Base-by-base conservation (phyloP, 2,888 invertebrate genomes). In the Monochamus alternatus region DNA sequence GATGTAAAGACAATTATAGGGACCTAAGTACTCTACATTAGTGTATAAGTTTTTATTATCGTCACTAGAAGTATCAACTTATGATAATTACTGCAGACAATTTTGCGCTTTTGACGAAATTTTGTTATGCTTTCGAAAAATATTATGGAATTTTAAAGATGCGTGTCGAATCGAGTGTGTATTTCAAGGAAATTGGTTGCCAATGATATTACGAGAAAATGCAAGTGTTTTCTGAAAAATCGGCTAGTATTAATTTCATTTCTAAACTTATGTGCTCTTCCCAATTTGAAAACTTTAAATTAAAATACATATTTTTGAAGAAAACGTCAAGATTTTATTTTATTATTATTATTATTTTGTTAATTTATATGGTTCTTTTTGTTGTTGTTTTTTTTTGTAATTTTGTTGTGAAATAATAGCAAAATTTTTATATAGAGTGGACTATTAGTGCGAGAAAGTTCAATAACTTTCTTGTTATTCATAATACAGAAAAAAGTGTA, bases 1-100 rank as follows among this genome's bases (percentile, higher is more conserved):
- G 86, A 86, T 85, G 85, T 85, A 81, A 85, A 82, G 84, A 85
- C 83, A 85, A 84, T 83, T 84, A 83, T 84, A 84, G 86, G 86
- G 86, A 86, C 86, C 86, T 86, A 85, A 80, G 77, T 76, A 79
- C 75, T 71, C 71, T 71, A 71, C 71, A 63, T 63, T 71, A 71
- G 71, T 52, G 52, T 71, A 60, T 71, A 71, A 71, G 71, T 71
- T 71, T 70, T 70, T 71, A 71, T 71, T 71, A 71, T 71, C 68
- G 59, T 55, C 60, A 66, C 38, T 71, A 71, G 62, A 71, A 51
- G 47, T 71, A 63, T 71, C 38, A 43, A 71, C 5, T 69, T 60
- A 47, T 31, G 8, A 38, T 62, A 52, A 71, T 47, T 47, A 71
- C 52, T 7, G 66, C 66, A 66, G 52, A 12, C 22, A 51, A 69